Percentiles rank a stretch among this genome's conserved stretches.
Conservation (phyloP, 2,113 vertebrate genomes). For the Chunga burmeisteri region DNA sequence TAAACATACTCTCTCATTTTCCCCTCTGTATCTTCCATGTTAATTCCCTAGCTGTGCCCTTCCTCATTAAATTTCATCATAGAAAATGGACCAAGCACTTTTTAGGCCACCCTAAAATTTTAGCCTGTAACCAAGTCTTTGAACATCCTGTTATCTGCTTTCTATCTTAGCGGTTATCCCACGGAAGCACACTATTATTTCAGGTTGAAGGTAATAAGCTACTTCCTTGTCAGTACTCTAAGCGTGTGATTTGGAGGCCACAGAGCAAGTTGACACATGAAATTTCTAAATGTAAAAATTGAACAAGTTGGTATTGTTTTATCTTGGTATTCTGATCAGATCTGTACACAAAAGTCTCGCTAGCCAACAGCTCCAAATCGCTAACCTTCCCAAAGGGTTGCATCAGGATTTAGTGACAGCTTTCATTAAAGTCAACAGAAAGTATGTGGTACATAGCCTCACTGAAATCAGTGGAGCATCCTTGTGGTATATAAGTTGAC, state of each 20-base stretch:
- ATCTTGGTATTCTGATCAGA: background rate
- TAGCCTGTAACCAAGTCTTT: background rate
- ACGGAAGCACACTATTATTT: background rate
- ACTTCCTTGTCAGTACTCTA: background rate
- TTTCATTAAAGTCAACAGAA: background rate
- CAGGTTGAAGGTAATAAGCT: background rate
- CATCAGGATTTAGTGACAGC: background rate
- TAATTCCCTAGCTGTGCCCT: background rate
- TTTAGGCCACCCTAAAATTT: background rate
- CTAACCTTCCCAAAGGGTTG: background rate
- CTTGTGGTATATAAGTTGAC: background rate
- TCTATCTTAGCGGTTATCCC: background rate
- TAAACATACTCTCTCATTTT: background rate
- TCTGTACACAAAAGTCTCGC: background rate
- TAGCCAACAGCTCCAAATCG: background rate
- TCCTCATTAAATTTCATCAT: background rate
- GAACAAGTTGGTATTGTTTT: background rate
- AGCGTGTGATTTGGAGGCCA: background rate
- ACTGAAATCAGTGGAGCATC: background rate
- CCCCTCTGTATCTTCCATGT: background rate
- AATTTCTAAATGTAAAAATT: background rate
- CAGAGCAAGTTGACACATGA: background rate
- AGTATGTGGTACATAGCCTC: background rate
- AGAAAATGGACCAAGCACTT: background rate
- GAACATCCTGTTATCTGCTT: background rate